Evolutionary conservation across 2,888 invertebrate genomes (phyloP).

Genomic region (Drosophila acutilabella): DNA sequence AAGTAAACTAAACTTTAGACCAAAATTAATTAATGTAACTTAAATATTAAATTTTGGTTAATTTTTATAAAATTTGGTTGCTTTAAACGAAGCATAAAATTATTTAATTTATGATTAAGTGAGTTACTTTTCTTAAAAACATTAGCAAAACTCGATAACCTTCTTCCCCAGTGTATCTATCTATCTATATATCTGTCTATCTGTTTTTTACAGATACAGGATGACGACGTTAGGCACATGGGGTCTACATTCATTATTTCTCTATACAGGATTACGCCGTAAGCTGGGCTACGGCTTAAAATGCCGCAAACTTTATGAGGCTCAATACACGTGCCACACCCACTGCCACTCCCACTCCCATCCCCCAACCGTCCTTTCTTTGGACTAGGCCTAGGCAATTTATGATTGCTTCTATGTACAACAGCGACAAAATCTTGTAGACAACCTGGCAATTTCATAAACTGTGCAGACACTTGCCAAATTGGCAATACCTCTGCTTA

Average conservation of each 20-base stretch:
- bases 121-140: too few species aligned
- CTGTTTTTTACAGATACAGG: conserved; percentile 57
- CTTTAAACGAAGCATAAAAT: too few species aligned
- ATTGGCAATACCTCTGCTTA: conserved; percentile 52
- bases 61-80: too few species aligned
- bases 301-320: conserved; percentile 79
- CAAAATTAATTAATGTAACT: too few species aligned
- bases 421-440: conserved; percentile 52
- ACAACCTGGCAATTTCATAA: conserved; percentile 81
- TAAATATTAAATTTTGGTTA: too few species aligned
- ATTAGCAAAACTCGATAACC: too few species aligned
- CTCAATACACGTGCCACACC: conserved; percentile 71
- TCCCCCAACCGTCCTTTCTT: not conserved
- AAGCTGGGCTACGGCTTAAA: conserved; percentile 75
- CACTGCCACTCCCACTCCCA: not conserved
- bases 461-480: conserved; percentile 76
- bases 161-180: not conserved
- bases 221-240: conserved; percentile 53
- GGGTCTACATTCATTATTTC: conserved; percentile 72
- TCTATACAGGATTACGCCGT: conserved; percentile 73
- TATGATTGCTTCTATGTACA: conserved; percentile 64
- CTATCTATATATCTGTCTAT: conserved; percentile 50
- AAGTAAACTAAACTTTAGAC: not conserved
- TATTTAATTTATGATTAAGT: too few species aligned
- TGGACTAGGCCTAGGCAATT: conserved; percentile 69